Evolutionary conservation across 2,113 vertebrate species (phyloP).

Genomic region (Apteryx owenii): DNA sequence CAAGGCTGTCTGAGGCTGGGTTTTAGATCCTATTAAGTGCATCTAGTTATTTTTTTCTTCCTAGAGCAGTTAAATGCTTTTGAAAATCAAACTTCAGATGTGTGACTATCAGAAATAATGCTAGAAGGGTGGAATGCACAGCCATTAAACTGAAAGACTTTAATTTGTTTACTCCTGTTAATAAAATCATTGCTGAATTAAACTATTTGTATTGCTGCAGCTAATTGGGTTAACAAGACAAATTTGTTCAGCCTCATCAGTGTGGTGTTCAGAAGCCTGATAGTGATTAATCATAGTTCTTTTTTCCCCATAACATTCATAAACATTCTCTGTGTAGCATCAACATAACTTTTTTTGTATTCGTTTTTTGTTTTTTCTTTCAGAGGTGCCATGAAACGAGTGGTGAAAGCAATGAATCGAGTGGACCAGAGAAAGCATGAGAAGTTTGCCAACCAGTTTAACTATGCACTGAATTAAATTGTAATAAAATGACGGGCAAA

Average conservation of each 20-base stretch:
- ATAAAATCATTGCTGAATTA: constrained; percentile 66
- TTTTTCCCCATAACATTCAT: constrained; percentile 7
- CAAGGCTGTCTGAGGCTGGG: neutral
- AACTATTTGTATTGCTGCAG: constrained; percentile 67
- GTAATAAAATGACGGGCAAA: neutral
- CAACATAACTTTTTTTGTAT: neutral
- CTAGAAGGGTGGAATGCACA: neutral
- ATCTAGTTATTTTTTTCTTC: neutral
- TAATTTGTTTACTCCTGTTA: constrained; percentile 74
- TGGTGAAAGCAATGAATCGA: constrained; percentile 85
- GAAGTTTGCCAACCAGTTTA: constrained; percentile 98
- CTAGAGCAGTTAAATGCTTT: neutral
- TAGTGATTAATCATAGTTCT: constrained; percentile 55
- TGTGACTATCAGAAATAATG: constrained; percentile 11
- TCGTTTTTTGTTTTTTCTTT: constrained; percentile 10
- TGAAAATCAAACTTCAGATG: neutral
- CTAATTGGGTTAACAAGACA: constrained; percentile 74
- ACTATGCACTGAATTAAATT: constrained; percentile 91
- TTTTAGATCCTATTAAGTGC: neutral
- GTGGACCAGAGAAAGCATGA: constrained; percentile 90
- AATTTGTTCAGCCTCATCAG: constrained; percentile 75
- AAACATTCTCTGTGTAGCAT: neutral
- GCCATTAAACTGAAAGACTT: constrained; percentile 35
- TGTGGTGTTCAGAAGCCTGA: constrained; percentile 26
- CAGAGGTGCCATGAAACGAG: constrained; percentile 87